Evolutionary conservation across 2,888 invertebrate species (phyloP).

Genomic region (Pelosia muscerda): DNA sequence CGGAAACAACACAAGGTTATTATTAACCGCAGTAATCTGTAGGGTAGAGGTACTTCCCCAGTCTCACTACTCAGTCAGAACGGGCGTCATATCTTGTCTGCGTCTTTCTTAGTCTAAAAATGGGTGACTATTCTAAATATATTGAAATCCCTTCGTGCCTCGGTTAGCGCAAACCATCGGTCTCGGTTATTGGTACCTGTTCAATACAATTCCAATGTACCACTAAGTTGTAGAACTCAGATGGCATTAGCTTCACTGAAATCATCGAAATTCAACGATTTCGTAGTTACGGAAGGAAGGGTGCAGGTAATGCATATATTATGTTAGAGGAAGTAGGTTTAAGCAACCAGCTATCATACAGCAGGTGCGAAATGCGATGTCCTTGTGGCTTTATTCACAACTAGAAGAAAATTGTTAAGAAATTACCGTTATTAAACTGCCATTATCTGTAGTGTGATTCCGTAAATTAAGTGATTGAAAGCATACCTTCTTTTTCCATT

Average conservation of each 20-base stretch:
- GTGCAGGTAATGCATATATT: too few relatives aligned
- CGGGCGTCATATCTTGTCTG: too few relatives aligned
- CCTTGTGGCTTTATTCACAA: background rate
- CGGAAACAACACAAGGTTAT: too few relatives aligned
- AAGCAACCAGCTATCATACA: background rate
- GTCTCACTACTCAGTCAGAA: too few relatives aligned
- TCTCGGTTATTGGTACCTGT: too few relatives aligned
- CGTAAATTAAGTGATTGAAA: background rate
- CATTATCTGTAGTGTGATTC: constrained; percentile 1
- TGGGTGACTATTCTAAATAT: too few relatives aligned
- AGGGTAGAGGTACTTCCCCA: too few relatives aligned
- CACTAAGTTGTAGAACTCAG: background rate
- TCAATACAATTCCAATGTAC: too few relatives aligned
- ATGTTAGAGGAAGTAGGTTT: background rate
- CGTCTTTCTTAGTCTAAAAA: too few relatives aligned
- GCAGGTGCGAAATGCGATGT: background rate
- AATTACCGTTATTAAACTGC: background rate
- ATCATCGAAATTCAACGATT: background rate
- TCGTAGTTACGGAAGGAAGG: background rate
- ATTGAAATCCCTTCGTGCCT: too few relatives aligned
- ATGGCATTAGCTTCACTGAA: background rate
- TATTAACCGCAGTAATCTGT: too few relatives aligned
- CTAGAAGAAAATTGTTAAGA: background rate
- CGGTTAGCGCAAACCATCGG: too few relatives aligned
- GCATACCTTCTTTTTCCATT: background rate